Evolutionary conservation across 2,113 vertebrate species (phyloP), one percentile per base, ranked within the genome.

Genomic region (Sturnira hondurensis): DNA sequence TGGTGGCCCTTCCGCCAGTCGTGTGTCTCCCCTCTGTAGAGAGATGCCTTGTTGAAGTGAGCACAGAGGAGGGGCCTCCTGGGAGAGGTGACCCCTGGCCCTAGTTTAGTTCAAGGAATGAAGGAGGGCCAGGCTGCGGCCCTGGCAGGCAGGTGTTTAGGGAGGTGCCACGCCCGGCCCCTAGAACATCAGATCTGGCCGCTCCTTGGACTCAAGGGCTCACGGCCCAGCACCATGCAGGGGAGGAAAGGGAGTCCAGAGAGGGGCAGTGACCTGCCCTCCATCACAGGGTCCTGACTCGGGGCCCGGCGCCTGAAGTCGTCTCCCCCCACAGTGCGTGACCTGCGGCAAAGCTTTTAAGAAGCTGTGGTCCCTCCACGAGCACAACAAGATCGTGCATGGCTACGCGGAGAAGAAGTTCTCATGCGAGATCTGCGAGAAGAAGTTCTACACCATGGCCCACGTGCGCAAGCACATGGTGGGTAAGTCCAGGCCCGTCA

Each of bases 381-480:
- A 99, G 95, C 99, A 99, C 95, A 99, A 99, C 98, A 99, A 99
- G 98, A 99, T 99, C 0, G 99, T 99, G 90, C 99, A 99, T 0
- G 99, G 99, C 96, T 99, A 99, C 0, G 99, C 99, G 0, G 99
- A 99, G 98, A 99, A 99, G 98, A 99, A 99, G 96, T 99, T 99
- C 98, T 99, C 99, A 15, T 99, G 99, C 0, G 99, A 99, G 98
- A 99, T 99, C 97, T 99, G 99, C 0, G 99, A 99, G 97, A 99
- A 99, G 99, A 99, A 99, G 98, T 99, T 99, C 98, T 99, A 99
- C 98, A 99, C 99, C 74, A 99, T 99, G 99, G 99, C 99, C 10
- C 99, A 99, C 0, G 99, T 99, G 97, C 98, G 99, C 97, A 99
- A 99, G 98, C 99, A 99, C 98, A 99, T 99, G 99, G 99, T 99